phyloP scores from a whole-genome alignment of 2,113 vertebrate species.

The Arvicanthis niloticus region DNA sequence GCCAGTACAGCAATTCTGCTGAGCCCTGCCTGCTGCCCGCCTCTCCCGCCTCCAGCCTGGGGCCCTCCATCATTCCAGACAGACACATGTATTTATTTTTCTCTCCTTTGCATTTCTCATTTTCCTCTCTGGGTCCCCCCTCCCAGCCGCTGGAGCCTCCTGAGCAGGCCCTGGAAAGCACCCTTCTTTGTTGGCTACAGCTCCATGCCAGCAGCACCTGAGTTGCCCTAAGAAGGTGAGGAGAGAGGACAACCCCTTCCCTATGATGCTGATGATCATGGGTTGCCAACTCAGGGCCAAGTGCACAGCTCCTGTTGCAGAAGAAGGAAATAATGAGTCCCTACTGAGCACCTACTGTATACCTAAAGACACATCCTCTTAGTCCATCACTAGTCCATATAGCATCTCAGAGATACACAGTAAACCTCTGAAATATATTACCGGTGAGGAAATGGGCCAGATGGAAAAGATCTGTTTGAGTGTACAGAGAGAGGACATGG shows the following conservation, averaged over 20 bases:
- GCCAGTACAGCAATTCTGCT: constrained; percentile 71
- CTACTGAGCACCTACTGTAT: background rate
- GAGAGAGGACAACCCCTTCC: background rate
- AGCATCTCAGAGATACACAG: background rate
- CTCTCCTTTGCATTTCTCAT: constrained; percentile 83
- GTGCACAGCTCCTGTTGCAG: background rate
- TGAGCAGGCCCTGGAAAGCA: constrained; percentile 63
- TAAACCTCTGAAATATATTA: background rate
- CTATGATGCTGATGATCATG: no score
- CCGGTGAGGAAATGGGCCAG: background rate
- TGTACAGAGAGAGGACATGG: background rate
- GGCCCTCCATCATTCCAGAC: constrained; percentile 80
- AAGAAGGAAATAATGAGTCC: background rate
- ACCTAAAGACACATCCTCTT: background rate
- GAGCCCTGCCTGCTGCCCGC: constrained; percentile 56
- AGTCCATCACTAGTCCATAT: background rate
- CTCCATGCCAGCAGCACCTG: background rate
- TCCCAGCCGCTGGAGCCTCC: background rate
- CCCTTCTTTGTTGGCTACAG: constrained; percentile 23
- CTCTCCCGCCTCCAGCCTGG: constrained; percentile 73
- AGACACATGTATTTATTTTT: constrained; percentile 84
- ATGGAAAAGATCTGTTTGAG: background rate
- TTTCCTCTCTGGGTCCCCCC: constrained; percentile 58
- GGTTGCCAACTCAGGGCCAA: background rate
- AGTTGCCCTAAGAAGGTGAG: background rate